Base-by-base conservation (phyloP, 2,113 vertebrate genomes). In the Chitala chitala region DNA sequence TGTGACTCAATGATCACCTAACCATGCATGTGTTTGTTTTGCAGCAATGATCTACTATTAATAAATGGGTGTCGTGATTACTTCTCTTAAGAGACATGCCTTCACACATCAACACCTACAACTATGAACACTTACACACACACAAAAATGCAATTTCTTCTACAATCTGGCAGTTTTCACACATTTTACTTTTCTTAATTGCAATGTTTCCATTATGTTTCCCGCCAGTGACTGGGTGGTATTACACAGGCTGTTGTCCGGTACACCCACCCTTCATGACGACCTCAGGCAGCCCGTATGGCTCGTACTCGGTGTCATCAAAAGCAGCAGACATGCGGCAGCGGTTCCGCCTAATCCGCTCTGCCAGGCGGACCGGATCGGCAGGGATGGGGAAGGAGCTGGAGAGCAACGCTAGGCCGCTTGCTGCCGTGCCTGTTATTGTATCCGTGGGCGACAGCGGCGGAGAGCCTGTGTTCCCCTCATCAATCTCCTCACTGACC, bases 301-400 rank as follows among this genome's bases (percentile, higher is more conserved):
- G 92, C 73, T 92, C 89, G 9, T 92, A 93, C 75, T 91, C 91
- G 0, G 91, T 92, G 77, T 92, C 89, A 20, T 92, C 91, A 65
- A 89, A 91, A 1, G 92, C 92, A 0, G 86, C 91, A 0, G 91
- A 93, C 78, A 93, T 79, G 76, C 85, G 90, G 0, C 77, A 85
- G 61, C 89, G 86, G 82, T 82, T 89, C 1, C 84, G 84, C 0
- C 86, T 82, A 69, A 92, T 91, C 72, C 90, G 83, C 51, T 90
- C 88, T 5, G 89, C 91, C 22, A 92, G 79, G 4, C 87, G 84
- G 3, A 84, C 90, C 0, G 90, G 89, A 80, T 91, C 84, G 1
- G 87, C 78, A 0, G 86, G 88, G 76, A 91, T 88, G 29, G 87
- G 87, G 78, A 90, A 92, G 5, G 85, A 78, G 42, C 85, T 74